phyloP scores from a whole-genome alignment of 2,113 vertebrate species.

The Neogale vison region DNA sequence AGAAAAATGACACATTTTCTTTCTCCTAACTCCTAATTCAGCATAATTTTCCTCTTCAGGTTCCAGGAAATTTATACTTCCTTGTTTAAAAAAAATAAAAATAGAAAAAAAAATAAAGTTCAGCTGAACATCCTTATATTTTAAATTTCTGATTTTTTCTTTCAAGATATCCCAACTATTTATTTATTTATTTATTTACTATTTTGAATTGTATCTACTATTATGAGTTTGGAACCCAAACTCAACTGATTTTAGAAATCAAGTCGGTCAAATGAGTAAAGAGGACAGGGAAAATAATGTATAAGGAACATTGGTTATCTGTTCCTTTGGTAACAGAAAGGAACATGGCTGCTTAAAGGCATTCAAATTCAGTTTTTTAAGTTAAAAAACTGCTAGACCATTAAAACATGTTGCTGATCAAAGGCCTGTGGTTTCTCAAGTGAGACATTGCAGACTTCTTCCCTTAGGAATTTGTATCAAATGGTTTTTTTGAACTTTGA shows the following conservation, averaged over 20 bases:
- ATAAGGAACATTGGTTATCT: background rate
- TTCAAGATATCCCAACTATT: background rate
- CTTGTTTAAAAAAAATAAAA: background rate
- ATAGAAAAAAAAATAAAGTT: slow-evolving; percentile 8
- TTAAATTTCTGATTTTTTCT: slow-evolving; percentile 31
- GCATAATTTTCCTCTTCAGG: slow-evolving; percentile 56
- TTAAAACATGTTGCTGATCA: background rate
- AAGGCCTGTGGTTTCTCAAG: background rate
- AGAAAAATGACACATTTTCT: slow-evolving; percentile 58
- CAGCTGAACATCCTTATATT: slow-evolving; percentile 7
- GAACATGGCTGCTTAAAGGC: background rate
- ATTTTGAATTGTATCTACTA: background rate
- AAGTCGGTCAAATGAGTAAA: background rate
- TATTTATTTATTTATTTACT: background rate
- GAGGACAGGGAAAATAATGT: background rate
- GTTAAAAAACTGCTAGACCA: background rate
- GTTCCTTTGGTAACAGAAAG: background rate
- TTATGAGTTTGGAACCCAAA: background rate
- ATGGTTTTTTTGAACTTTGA: background rate
- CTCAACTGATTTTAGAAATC: slow-evolving; percentile 25
- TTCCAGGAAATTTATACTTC: slow-evolving; percentile 52
- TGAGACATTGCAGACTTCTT: slow-evolving; percentile 33
- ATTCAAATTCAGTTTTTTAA: slow-evolving; percentile 9
- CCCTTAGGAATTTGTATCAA: background rate
- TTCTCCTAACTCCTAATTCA: slow-evolving; percentile 31